These are phyloP conservation scores for Calameuta filiformis DNA, from an alignment of 2,888 invertebrate species.

Conservation along the genomic window DNA sequence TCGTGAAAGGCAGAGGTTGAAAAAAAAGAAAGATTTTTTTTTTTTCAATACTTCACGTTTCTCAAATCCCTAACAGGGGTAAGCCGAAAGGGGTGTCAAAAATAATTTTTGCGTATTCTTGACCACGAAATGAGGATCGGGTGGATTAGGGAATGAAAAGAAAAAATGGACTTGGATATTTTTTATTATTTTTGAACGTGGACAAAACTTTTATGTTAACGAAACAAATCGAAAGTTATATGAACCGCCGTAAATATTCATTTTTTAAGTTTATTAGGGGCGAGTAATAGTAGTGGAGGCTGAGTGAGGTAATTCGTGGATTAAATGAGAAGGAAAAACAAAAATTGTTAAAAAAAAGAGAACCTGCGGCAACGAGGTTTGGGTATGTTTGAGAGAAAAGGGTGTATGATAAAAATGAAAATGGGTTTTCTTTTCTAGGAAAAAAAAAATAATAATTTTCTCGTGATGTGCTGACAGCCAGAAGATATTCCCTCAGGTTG, in stretches of 20 bases:
- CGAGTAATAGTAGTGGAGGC: neutral
- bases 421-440: neutral
- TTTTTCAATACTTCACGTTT: neutral
- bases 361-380: neutral
- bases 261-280: neutral
- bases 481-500: constrained; percentile 31
- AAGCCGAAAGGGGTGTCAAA: too few relatives aligned
- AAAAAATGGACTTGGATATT: too few relatives aligned
- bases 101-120: too few relatives aligned
- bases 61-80: too few relatives aligned
- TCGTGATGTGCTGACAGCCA: constrained; percentile 18
- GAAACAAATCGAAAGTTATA: neutral
- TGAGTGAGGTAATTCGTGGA: neutral
- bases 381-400: neutral
- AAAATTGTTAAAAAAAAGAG: neutral
- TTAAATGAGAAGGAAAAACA: neutral
- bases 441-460: constrained; percentile 29
- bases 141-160: too few relatives aligned
- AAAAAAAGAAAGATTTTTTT: too few relatives aligned
- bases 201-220: neutral
- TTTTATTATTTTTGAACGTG: neutral
- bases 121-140: too few relatives aligned
- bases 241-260: neutral
- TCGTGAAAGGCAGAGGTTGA: neutral
- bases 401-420: neutral